Base-by-base conservation (phyloP, 2,888 invertebrate species). In the Athrips mouffetella region DNA sequence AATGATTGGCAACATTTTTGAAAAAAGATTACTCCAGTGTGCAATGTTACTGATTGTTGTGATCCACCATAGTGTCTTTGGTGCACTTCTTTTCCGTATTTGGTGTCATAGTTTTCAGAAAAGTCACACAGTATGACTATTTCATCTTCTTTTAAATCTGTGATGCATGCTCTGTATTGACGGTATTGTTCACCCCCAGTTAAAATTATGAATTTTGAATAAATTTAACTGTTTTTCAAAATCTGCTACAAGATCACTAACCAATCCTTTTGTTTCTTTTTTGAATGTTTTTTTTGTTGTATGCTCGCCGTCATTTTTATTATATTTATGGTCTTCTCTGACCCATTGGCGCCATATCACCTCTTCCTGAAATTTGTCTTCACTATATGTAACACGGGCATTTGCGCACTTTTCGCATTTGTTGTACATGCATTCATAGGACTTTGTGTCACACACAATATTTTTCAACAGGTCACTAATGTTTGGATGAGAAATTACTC, bases 1-100 rank as follows among this genome's bases (percentile, higher is more conserved):
- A 60, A 59, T 16, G 57, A 60, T 49, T 59, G 57, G n/a, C 47
- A 52, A 7, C 15, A 4, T 18, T 51, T 39, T 33, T 49, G 30
- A 33, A 31, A 54, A 46, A 49, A 61, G 25, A 59, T 46, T 49
- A 59, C 55, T 8, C 56, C 60, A 25, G 52, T 54, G 45, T 64
- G 60, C 1, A 63, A 40, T n/a, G 50, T 54, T 13, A 63, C 50
- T 51, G 52, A 46, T 29, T 44, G 25, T 47, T 61, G 57, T 5
- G 58, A 54, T 10, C 56, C 59, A n/a, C 59, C 62, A 52, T 55
- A 64, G 41, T 62, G 62, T 46, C 57, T 54, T 1, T 58, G 42
- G 25, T 63, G 61, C 7, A 60, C 48, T 48, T 65, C 60, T 33
- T 56, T 42, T n/a, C 40, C 16, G 10, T 48, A 45, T 50, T 62